Base-by-base conservation (phyloP, 2,888 invertebrate species). In the Seira sanloemensis region DNA sequence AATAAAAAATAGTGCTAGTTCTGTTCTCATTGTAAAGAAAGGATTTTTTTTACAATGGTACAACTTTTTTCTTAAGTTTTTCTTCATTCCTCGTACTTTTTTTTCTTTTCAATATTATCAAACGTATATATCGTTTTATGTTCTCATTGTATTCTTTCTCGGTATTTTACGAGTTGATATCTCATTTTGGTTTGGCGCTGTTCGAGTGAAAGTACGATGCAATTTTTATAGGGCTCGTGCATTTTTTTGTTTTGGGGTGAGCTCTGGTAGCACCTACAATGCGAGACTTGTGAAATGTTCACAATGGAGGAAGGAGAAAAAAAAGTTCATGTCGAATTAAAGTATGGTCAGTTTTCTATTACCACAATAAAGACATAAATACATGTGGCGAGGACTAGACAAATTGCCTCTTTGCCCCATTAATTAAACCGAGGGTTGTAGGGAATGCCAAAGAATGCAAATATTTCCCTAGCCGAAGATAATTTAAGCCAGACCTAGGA, bases 91-190 rank as follows among this genome's bases (percentile, higher is more conserved):
- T 58, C 24, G 21, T 37, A 50, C 54, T 27, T 73, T 73, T 58
- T 73, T 58, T 37, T 37, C 37, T 37, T 37, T 37, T 12, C 37
- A 37, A 37, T 37, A 37, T 37, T 37, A 37, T 37, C 37, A 37
- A 37, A 37, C 37, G 37, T 37, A 37, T 37, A 37, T 12, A 37
- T 37, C 37, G 37, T 12, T 37, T 37, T 12, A 37, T 37, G 37
- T 37, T 12, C 12, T 37, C 37, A 37, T 12, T 37, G 12, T 37
- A 37, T 37, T 37, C 12, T 37, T 37, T 37, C 37, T n/a, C n/a
- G n/a, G n/a, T 58, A 4, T 73, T 73, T 73, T 73, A 73, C 50
- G 73, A 58, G 73, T 54, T 73, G 73, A 73, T 73, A 50, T 24
- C 58, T 54, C 54, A 50, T 54, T 72, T 72, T 23, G 58, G 73